Evolutionary conservation across 92 coral and sea anemone genomes (phyloP).

Genomic region (Umimayanthus kanabou): DNA sequence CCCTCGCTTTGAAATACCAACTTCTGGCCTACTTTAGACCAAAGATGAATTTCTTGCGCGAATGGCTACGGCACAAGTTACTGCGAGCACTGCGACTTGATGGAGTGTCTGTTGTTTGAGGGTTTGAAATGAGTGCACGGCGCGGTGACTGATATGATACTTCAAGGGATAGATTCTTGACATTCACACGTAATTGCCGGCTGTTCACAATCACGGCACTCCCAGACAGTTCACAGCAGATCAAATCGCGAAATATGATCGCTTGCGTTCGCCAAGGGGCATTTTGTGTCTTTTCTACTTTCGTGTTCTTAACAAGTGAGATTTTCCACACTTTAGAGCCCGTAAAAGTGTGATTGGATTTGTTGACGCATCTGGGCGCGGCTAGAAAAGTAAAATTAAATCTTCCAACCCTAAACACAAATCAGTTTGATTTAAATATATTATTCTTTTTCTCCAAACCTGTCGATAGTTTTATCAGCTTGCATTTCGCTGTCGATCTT

Average conservation of each 20-base stretch:
- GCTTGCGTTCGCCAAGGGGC: not conserved
- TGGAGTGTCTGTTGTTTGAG: not conserved
- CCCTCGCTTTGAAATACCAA: conserved; percentile 3
- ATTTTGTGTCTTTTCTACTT: not conserved
- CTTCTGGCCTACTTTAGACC: not conserved
- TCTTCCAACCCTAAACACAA: not conserved
- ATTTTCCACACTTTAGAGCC: not conserved
- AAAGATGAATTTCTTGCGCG: conserved; percentile 9
- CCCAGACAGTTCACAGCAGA: conserved; percentile 44
- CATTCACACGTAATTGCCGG: conserved; percentile 5
- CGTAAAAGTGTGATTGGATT: not conserved
- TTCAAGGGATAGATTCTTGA: conserved; percentile 24
- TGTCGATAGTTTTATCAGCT: not conserved
- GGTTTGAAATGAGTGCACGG: not conserved
- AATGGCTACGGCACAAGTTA: not conserved
- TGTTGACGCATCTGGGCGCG: not conserved
- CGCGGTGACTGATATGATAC: conserved; percentile 4
- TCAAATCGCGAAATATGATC: conserved; percentile 38
- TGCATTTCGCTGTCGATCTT: not conserved
- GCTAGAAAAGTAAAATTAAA: not conserved
- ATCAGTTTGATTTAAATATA: not conserved
- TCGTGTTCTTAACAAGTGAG: not conserved
- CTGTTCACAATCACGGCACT: conserved; percentile 35
- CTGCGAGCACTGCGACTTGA: not conserved
- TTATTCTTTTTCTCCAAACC: not conserved